Conservation (phyloP, 2,888 invertebrate genomes). For the Sacculina carcini region DNA sequence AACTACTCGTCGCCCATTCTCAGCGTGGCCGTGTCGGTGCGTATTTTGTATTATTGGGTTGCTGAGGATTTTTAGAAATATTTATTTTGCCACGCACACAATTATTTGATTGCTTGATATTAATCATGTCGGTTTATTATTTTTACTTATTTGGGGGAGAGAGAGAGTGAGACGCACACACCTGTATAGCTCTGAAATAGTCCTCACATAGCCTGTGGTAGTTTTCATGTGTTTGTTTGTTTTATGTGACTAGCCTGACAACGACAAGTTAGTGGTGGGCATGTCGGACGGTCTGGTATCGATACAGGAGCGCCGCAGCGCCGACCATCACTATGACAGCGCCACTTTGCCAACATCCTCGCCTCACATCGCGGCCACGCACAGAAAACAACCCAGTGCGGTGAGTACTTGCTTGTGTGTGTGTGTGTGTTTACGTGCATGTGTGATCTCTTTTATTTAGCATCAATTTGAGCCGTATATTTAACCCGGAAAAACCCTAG, state of each 20-base stretch:
- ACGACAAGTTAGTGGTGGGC: constrained; percentile 65
- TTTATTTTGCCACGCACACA: background rate
- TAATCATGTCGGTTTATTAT: background rate
- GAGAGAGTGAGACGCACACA: no score
- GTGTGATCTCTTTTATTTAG: no score
- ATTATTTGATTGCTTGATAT: background rate
- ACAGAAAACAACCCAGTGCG: no score
- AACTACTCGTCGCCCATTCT: constrained; percentile 73
- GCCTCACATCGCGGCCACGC: no score
- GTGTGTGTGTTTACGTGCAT: no score
- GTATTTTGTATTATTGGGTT: constrained; percentile 15
- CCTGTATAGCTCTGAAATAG: no score
- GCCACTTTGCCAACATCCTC: no score
- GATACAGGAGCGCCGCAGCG: constrained; percentile 21
- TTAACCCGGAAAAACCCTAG: no score
- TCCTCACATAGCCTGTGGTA: no score
- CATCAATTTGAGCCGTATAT: no score
- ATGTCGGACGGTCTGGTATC: constrained; percentile 79
- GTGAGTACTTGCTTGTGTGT: no score
- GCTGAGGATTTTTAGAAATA: background rate
- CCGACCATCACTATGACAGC: background rate
- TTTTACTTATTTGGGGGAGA: background rate
- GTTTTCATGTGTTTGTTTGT: no score
- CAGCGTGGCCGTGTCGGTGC: constrained; percentile 43
- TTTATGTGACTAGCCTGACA: constrained; percentile 27